Percentiles rank a stretch among this genome's conserved stretches.
phyloP scores from a whole-genome alignment of 1,140 invertebrate species.

The Mizuhopecten yessoensis region DNA sequence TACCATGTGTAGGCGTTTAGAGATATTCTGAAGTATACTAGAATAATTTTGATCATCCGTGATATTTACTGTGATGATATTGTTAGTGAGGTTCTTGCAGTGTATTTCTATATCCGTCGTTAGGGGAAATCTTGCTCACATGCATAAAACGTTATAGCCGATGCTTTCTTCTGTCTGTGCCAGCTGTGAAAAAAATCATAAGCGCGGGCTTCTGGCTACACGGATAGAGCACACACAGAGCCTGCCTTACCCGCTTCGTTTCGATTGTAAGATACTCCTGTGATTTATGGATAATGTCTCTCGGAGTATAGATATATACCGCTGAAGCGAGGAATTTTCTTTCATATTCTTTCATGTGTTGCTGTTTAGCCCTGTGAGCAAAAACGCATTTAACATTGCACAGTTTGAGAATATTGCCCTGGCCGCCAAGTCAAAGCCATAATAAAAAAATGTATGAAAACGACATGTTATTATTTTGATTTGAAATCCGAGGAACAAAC shows the following conservation, averaged over 20 bases:
- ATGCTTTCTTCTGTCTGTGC: background rate
- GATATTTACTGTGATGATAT: background rate
- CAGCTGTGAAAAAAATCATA: conserved; percentile 34
- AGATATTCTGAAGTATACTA: background rate
- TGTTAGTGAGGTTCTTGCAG: background rate
- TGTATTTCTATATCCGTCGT: background rate
- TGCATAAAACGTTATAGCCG: background rate
- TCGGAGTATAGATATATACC: conserved; percentile 27
- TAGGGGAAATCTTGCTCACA: conserved; percentile 23
- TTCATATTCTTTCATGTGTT: conserved; percentile 35
- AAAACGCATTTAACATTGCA: conserved; percentile 9
- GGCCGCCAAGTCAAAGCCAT: background rate
- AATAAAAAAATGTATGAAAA: background rate
- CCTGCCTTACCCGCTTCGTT: background rate
- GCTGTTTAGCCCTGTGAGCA: background rate
- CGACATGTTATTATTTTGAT: background rate
- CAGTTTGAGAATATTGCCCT: background rate
- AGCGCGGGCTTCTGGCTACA: background rate
- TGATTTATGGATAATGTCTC: conserved; percentile 34
- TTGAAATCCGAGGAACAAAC: background rate
- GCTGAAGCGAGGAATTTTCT: conserved; percentile 32
- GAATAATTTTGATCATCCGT: background rate
- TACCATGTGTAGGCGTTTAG: background rate
- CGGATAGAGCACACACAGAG: background rate
- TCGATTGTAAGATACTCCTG: conserved; percentile 24